A percentile compares a stretch with the other conserved stretches of the same genome.
These are phyloP conservation scores for Ciconia stormi DNA, from an alignment of 2,113 vertebrate species.

Conservation along the genomic window DNA sequence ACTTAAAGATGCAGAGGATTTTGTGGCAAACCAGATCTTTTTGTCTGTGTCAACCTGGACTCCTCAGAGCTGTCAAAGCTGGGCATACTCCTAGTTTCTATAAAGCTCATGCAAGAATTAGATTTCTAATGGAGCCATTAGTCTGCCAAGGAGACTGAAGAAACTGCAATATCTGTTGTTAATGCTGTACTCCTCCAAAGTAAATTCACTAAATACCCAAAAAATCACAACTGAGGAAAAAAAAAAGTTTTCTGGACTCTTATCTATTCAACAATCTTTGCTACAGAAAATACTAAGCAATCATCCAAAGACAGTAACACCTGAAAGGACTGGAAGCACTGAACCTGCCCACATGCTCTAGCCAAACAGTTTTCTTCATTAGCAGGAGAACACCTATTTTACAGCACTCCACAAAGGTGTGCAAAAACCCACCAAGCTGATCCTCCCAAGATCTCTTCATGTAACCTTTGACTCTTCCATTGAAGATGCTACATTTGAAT, in stretches of 20 bases:
- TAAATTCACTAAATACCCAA: not conserved
- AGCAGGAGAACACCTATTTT: not conserved
- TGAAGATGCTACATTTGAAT: not conserved
- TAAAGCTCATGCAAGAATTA: not conserved
- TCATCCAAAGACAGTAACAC: not conserved
- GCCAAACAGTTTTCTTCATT: not conserved
- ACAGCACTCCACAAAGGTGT: not conserved
- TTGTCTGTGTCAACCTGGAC: not conserved
- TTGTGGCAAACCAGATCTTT: not conserved
- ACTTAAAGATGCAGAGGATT: not conserved
- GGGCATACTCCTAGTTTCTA: not conserved
- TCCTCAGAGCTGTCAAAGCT: not conserved
- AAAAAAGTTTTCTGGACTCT: not conserved
- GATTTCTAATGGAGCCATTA: not conserved
- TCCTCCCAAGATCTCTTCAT: not conserved
- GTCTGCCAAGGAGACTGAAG: not conserved
- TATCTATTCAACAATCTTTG: not conserved
- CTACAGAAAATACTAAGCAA: not conserved
- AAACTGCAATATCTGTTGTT: not conserved
- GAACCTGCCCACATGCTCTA: not conserved
- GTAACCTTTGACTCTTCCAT: not conserved
- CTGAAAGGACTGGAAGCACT: not conserved
- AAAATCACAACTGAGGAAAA: not conserved
- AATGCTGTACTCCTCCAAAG: not conserved
- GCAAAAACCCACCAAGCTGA: not conserved